Evolutionary conservation across 2,113 vertebrate species (phyloP).

Genomic region (Elaphurus davidianus): DNA sequence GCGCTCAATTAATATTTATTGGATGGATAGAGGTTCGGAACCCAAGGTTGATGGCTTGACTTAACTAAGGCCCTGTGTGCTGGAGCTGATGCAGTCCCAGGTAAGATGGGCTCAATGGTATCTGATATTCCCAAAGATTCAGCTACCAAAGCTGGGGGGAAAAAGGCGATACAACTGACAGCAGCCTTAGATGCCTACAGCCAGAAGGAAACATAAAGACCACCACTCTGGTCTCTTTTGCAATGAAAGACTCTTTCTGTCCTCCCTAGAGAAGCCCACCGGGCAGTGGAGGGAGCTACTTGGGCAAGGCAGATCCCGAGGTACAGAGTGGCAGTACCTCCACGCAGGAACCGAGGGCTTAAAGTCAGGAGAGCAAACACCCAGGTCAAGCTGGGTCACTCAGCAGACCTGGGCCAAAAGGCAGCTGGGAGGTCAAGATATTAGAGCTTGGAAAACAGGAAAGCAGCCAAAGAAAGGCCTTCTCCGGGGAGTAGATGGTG

Average conservation of each 20-base stretch:
- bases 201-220: neutral
- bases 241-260: neutral
- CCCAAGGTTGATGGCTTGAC: neutral
- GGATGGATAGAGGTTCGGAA: neutral
- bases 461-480: neutral
- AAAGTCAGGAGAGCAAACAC: neutral
- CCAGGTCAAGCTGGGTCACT: neutral
- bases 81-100: no score
- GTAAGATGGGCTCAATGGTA: neutral
- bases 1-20: neutral
- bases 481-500: neutral
- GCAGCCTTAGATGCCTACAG: no score
- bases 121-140: neutral
- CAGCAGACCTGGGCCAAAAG: neutral
- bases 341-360: no score
- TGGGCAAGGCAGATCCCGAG: neutral
- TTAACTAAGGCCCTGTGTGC: neutral
- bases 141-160: neutral
- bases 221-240: neutral
- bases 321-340: fast-evolving
- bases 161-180: no score
- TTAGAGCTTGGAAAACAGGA: neutral
- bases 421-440: neutral
- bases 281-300: neutral
- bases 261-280: neutral